These are phyloP conservation scores for Euschistus heros DNA, from an alignment of 1,140 invertebrate species.

Conservation along the genomic window DNA sequence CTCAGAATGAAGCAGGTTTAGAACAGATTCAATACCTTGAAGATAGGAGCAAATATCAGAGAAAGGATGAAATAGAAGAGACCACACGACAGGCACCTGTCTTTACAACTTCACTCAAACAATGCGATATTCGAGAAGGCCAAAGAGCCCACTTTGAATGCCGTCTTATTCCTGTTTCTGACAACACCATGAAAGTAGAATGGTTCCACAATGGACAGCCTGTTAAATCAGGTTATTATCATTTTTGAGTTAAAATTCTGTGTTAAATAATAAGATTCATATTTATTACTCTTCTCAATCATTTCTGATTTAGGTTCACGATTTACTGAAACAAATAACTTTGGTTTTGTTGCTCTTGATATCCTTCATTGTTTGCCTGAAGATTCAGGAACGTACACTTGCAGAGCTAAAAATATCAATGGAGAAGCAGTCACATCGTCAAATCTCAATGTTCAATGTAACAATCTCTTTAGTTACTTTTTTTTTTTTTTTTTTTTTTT, in stretches of 20 bases:
- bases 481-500: neutral
- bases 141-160: slow-evolving; percentile 94
- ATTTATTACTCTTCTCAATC: neutral
- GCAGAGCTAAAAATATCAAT: slow-evolving; percentile 71
- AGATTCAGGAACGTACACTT: slow-evolving; percentile 84
- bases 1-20: slow-evolving; percentile 71
- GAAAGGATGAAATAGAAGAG: slow-evolving; percentile 64
- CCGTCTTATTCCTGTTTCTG: slow-evolving; percentile 88
- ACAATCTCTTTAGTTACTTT: slow-evolving; percentile 20
- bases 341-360: slow-evolving; percentile 86
- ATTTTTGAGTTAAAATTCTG: neutral
- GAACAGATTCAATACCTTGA: slow-evolving; percentile 81
- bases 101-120: slow-evolving; percentile 82
- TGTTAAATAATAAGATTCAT: neutral
- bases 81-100: slow-evolving; percentile 77
- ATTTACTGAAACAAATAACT: slow-evolving; percentile 86
- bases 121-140: slow-evolving; percentile 86
- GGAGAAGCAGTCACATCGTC: slow-evolving; percentile 79
- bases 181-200: slow-evolving; percentile 91
- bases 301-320: slow-evolving; percentile 48
- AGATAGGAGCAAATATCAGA: slow-evolving; percentile 64
- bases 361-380: slow-evolving; percentile 85
- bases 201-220: slow-evolving; percentile 93
- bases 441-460: slow-evolving; percentile 59
- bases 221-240: slow-evolving; percentile 51